A percentile compares a stretch with the other conserved stretches of the same genome.
These are phyloP conservation scores for Apostichopus californicus DNA, from an alignment of 35 echinoderm and acorn worm genomes.

Conservation along the genomic window DNA sequence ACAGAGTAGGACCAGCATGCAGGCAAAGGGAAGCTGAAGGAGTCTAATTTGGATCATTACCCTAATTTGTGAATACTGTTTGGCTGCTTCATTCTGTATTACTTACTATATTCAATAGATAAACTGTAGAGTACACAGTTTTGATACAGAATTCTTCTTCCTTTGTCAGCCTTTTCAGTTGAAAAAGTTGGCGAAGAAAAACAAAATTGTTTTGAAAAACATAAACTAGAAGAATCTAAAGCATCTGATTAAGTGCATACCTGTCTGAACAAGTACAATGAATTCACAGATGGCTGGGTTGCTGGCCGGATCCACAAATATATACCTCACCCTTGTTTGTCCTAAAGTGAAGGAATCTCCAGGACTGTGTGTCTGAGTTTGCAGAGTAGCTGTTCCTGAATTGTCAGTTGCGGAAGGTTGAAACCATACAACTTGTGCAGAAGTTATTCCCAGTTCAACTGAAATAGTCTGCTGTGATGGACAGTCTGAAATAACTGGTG, in stretches of 20 bases:
- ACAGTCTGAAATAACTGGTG: constrained; percentile 19
- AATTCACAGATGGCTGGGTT: constrained; percentile 65
- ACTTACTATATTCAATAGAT: too few relatives aligned
- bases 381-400: constrained; percentile 33
- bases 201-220: too few relatives aligned
- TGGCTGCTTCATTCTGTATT: too few relatives aligned
- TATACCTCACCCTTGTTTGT: constrained; percentile 62
- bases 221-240: too few relatives aligned
- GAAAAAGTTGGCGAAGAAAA: too few relatives aligned
- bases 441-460: constrained; percentile 16
- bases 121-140: too few relatives aligned
- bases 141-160: too few relatives aligned
- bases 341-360: constrained; percentile 67
- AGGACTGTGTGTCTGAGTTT: constrained; percentile 35
- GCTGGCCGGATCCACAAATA: constrained; percentile 59
- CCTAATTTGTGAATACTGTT: too few relatives aligned
- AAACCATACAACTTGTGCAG: constrained; percentile 49
- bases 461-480: constrained; percentile 15
- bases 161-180: too few relatives aligned
- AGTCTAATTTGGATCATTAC: too few relatives aligned
- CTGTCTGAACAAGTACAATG: constrained; percentile 36
- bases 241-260: background rate
- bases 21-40: too few relatives aligned
- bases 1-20: too few relatives aligned
- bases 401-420: constrained; percentile 70